Evolutionary conservation across 2,797 vertebrate species (phyloP), one percentile per base, ranked within the genome.

Genomic region (Phylloscopus collybita): DNA sequence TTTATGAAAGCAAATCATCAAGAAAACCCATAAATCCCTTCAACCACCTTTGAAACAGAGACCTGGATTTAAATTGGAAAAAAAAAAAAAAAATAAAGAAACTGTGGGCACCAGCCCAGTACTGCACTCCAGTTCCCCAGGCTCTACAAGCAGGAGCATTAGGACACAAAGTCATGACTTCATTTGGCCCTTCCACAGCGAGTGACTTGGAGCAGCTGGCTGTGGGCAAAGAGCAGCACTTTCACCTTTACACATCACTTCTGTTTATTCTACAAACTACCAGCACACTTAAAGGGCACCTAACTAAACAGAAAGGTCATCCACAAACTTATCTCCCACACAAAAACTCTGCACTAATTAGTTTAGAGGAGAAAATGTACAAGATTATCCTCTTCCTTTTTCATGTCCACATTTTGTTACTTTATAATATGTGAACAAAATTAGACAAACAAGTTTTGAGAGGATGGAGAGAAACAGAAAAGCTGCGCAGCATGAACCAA

Each of bases 1-100:
- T 92, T 96, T 79, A 92, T 83, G 27, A 83, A 95, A 93, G 92
- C 91, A 95, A 97, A 95, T 44, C 82, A 88, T 13, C 74, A 91
- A 89, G 70, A 81, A 93, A 95, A 86, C 36, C 45, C 80, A 59
- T 54, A 88, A 97, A 95, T 84, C 59, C 57, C 36, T 93, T 94
- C 80, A 92, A 44, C 12, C 36, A 76, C 54, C 72, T 93, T 86
- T 80, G 74, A 91, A 95, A 91, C 25, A 92, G 57, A 96, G 36
- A 59, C 14, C 3, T 7, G 51, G 49, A 90, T 89, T 92, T 89
- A 75, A 67, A 64, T 7, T 5, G 32, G 5, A 3, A 2, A 36
- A 80, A 91, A 53, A 80, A 91, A 53, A 90, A 56, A 71, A 76
- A 29, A 29, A 57, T 65, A 76, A 50, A 62, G 26, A 92, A 86